Evolutionary conservation across 1,140 invertebrate species (phyloP).

Genomic region (Bathynomus jamesi): DNA sequence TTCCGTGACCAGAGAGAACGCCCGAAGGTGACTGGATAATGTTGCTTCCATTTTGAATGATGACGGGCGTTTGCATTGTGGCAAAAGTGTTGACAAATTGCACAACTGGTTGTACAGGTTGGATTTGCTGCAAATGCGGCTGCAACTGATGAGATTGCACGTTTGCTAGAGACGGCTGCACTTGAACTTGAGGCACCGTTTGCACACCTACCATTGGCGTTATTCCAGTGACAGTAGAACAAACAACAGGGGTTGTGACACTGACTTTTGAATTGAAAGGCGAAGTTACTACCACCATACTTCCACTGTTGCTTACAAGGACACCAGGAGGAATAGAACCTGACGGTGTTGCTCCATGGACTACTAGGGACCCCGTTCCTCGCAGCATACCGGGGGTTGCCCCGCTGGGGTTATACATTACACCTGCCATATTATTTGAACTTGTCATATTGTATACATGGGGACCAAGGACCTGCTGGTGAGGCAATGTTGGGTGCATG

Average conservation of each 20-base stretch:
- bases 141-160: conserved; percentile 27
- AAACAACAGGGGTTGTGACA: conserved; percentile 50
- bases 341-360: conserved; percentile 13
- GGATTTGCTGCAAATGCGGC: conserved; percentile 30
- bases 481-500: conserved; percentile 39
- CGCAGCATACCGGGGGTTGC: conserved; percentile 15
- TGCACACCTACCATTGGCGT: conserved; percentile 49
- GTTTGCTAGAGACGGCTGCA: conserved; percentile 50
- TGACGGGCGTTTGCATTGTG: conserved; percentile 59
- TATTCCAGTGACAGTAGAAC: conserved; percentile 47
- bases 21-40: conserved; percentile 42
- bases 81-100: conserved; percentile 60
- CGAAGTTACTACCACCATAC: conserved; percentile 25
- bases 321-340: conserved; percentile 14
- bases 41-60: conserved; percentile 58
- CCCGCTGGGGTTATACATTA: conserved; percentile 46
- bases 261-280: conserved; percentile 42
- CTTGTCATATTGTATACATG: conserved; percentile 57
- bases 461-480: conserved; percentile 52
- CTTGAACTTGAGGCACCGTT: conserved; percentile 49
- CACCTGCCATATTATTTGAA: conserved; percentile 61
- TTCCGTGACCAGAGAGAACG: conserved; percentile 26
- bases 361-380: conserved; percentile 15
- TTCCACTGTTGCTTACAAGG: conserved; percentile 25
- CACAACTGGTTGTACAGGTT: conserved; percentile 40